A percentile compares a stretch with the other conserved stretches of the same genome.
Evolutionary conservation across 2,888 invertebrate genomes (phyloP).

Genomic region (Heteromurus nitidus): DNA sequence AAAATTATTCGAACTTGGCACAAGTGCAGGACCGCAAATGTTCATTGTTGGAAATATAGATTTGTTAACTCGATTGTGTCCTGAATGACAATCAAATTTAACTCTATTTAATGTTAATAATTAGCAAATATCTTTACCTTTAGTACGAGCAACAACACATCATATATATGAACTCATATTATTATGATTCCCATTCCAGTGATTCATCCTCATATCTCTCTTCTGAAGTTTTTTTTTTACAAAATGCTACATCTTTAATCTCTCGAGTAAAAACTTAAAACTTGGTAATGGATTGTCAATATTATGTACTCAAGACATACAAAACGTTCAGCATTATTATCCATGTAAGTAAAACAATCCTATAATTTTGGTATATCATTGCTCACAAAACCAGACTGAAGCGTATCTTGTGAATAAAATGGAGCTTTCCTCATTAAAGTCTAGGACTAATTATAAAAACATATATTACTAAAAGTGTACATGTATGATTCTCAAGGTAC

Average conservation of each 20-base stretch:
- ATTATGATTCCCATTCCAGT: too few species aligned
- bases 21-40: slow-evolving; percentile 23
- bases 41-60: slow-evolving; percentile 6
- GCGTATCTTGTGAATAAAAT: slow-evolving; percentile 11
- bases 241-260: slow-evolving; percentile 10
- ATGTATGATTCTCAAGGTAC: slow-evolving; percentile 24
- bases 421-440: neutral
- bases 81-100: slow-evolving; percentile 1
- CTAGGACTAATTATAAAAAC: slow-evolving; percentile 4
- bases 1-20: slow-evolving; percentile 31
- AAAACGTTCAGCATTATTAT: neutral
- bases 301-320: neutral
- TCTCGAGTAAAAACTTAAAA: slow-evolving; percentile 26
- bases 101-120: slow-evolving; percentile 5
- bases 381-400: slow-evolving; percentile 28
- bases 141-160: too few species aligned
- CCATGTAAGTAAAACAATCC: neutral
- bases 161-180: too few species aligned
- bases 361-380: slow-evolving; percentile 16
- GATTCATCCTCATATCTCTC: neutral
- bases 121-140: neutral
- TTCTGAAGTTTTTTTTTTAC: neutral
- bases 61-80: neutral
- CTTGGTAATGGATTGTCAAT: slow-evolving; percentile 24
- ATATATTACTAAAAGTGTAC: too few species aligned